Conservation (phyloP, 2,797 vertebrate genomes). For the Podarcis lilfordi region DNA sequence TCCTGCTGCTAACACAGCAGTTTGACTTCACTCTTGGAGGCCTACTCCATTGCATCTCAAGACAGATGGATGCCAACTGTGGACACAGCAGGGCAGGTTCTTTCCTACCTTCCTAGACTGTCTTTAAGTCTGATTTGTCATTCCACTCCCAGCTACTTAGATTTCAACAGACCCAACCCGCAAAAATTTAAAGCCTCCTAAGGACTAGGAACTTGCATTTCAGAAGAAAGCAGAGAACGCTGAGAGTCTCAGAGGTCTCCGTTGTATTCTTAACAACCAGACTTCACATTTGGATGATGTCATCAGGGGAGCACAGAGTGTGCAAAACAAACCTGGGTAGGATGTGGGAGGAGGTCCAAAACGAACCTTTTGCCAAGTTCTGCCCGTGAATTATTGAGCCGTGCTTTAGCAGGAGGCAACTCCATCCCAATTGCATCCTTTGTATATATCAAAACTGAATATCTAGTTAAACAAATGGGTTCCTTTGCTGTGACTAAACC, state of each 20-base stretch:
- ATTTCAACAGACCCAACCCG: too few relatives aligned
- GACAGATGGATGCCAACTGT: too few relatives aligned
- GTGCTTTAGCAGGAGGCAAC: neutral
- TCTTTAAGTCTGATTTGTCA: neutral
- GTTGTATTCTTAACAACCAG: neutral
- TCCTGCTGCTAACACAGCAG: too few relatives aligned
- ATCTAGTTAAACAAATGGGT: neutral
- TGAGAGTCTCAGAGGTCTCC: neutral
- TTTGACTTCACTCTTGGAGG: too few relatives aligned
- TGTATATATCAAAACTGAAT: rapidly evolving
- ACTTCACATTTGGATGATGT: too few relatives aligned
- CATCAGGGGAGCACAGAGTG: too few relatives aligned
- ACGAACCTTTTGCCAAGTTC: neutral
- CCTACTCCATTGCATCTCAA: too few relatives aligned
- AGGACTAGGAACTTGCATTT: neutral
- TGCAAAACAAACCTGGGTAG: rapidly evolving
- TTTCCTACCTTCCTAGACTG: neutral
- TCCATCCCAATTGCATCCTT: rapidly evolving
- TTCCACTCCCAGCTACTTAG: too few relatives aligned
- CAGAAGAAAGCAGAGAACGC: neutral
- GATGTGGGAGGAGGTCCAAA: neutral
- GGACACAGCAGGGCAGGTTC: neutral
- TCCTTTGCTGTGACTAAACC: neutral
- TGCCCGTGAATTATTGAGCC: neutral
- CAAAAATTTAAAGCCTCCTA: neutral